Evolutionary conservation across 2,797 vertebrate genomes (phyloP).

Genomic region (Odontamblyopus lacepedii): DNA sequence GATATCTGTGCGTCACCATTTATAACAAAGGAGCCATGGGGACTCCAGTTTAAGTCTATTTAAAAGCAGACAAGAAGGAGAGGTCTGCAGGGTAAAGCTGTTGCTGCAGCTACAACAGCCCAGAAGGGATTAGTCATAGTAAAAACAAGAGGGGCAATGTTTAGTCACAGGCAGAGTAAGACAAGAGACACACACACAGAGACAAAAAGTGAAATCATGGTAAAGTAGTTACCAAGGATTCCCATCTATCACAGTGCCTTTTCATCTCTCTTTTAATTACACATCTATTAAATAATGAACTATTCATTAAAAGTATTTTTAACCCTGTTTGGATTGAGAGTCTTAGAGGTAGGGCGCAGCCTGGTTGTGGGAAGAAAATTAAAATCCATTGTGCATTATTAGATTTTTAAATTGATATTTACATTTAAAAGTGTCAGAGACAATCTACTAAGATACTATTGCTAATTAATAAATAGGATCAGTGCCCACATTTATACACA

Average conservation of each 20-base stretch:
- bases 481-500: too few relatives aligned
- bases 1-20: constrained; percentile 2
- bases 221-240: constrained; percentile 11
- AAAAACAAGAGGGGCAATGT: constrained; percentile 31
- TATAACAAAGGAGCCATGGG: constrained; percentile 19
- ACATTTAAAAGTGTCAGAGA: background rate
- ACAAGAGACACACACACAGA: background rate
- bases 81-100: constrained; percentile 36
- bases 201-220: constrained; percentile 3
- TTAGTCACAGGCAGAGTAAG: constrained; percentile 6
- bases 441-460: background rate
- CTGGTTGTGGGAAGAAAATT: background rate
- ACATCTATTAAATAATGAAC: background rate
- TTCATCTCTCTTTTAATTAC: background rate
- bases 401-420: background rate
- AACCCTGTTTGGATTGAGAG: background rate
- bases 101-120: constrained; percentile 61
- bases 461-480: too few relatives aligned
- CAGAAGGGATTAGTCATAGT: constrained; percentile 34
- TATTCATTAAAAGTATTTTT: background rate
- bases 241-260: background rate
- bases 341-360: background rate
- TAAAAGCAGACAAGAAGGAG: constrained; percentile 21
- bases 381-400: background rate
- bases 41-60: constrained; percentile 23